Percentiles rank a stretch among this genome's conserved stretches.
Conservation (phyloP, 2,888 invertebrate genomes). For the Tetanocera ferruginea region DNA sequence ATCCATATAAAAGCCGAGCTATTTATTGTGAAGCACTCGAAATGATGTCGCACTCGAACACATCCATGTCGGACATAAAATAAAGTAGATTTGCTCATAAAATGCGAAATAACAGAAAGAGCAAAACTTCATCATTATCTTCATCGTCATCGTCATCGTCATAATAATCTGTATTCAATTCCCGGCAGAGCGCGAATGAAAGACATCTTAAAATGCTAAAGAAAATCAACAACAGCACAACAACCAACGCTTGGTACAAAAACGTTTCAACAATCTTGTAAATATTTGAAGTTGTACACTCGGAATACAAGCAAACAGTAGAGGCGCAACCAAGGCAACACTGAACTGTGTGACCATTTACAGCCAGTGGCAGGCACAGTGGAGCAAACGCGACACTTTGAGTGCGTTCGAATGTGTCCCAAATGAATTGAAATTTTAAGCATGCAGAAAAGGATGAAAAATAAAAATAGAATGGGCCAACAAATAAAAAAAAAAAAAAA, state of each 20-base stretch:
- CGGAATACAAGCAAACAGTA: background rate
- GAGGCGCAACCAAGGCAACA: background rate
- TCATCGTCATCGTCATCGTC: background rate
- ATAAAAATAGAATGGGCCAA: too few species aligned
- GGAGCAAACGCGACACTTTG: background rate
- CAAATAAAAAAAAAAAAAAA: background rate
- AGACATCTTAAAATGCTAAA: background rate
- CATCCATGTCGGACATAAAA: background rate
- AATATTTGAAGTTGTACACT: constrained; percentile 45
- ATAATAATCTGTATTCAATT: background rate
- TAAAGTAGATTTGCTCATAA: background rate
- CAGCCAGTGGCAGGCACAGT: background rate
- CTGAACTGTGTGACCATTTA: too few species aligned
- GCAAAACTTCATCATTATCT: background rate
- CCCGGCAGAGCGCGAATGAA: background rate
- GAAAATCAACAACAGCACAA: background rate
- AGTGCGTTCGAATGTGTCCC: constrained; percentile 45
- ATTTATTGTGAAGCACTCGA: background rate
- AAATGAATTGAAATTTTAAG: constrained; percentile 47
- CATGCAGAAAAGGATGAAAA: background rate
- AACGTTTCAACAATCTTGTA: constrained; percentile 46
- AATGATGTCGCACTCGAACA: too few species aligned
- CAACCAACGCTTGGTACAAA: constrained; percentile 35
- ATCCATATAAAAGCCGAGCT: too few species aligned
- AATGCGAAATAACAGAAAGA: background rate